Evolutionary conservation across 2,888 invertebrate species (phyloP).

Genomic region (Trachelus tabidus): DNA sequence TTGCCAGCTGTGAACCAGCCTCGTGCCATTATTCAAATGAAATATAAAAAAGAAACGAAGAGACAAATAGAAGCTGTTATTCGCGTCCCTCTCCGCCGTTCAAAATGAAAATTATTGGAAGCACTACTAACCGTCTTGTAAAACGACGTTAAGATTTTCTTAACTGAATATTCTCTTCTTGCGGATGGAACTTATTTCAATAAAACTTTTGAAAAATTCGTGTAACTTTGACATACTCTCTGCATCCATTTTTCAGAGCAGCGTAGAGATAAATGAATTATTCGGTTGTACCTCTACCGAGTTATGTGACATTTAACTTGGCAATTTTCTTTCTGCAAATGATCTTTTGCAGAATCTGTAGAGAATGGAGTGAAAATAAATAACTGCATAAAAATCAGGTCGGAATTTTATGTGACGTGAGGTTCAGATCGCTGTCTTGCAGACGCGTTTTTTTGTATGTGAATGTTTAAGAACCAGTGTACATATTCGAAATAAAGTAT

Average conservation of each 20-base stretch:
- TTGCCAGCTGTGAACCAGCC: background rate
- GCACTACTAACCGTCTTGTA: background rate
- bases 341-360: background rate
- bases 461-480: background rate
- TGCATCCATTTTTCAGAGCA: background rate
- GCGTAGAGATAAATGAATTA: background rate
- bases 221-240: background rate
- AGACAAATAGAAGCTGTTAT: background rate
- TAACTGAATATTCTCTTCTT: background rate
- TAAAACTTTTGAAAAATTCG: background rate
- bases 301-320: background rate
- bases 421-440: background rate
- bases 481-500: constrained; percentile 3
- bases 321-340: background rate
- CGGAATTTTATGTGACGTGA: background rate
- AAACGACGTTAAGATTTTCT: background rate
- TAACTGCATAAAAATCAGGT: background rate
- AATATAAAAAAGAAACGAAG: background rate
- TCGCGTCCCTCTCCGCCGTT: background rate
- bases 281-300: background rate
- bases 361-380: background rate
- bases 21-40: background rate
- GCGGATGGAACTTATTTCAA: background rate
- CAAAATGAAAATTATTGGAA: background rate
- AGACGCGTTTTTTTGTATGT: constrained; percentile 1